phyloP scores from a whole-genome alignment of 2,888 invertebrate species.

The Ophion slaviceki region DNA sequence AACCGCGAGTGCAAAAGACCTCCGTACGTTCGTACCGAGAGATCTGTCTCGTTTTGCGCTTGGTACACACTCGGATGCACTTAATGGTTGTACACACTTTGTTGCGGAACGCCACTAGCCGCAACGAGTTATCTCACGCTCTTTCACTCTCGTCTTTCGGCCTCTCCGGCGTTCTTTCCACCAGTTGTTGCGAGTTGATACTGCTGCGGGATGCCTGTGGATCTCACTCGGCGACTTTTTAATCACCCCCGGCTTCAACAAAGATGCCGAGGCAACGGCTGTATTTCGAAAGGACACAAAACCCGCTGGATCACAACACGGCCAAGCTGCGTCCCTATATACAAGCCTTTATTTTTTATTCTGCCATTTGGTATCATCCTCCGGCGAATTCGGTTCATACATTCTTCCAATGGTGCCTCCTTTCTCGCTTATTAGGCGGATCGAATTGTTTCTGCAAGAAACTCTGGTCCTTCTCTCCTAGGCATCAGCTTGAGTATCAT shows the following conservation, averaged over 20 bases:
- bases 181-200: conserved; percentile 34
- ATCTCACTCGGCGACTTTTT: conserved; percentile 77
- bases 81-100: conserved; percentile 72
- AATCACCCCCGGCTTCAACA: conserved; percentile 77
- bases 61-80: conserved; percentile 71
- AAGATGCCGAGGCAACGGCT: conserved; percentile 73
- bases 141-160: conserved; percentile 67
- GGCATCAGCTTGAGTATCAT: background rate
- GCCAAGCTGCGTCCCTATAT: conserved; percentile 42
- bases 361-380: conserved; percentile 43
- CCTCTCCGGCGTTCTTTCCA: conserved; percentile 44
- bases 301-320: conserved; percentile 53
- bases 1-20: conserved; percentile 47
- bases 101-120: conserved; percentile 63
- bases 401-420: conserved; percentile 16
- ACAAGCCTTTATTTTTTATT: conserved; percentile 37
- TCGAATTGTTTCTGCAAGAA: conserved; percentile 59
- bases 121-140: conserved; percentile 72
- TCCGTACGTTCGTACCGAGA: conserved; percentile 70
- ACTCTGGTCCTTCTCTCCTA: conserved; percentile 40
- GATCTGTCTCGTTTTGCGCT: conserved; percentile 68
- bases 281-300: conserved; percentile 66
- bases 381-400: conserved; percentile 23
- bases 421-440: conserved; percentile 67
- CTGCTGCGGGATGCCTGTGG: conserved; percentile 37